Base-by-base conservation (phyloP, 2,113 vertebrate genomes). In the Gallinago undulata region DNA sequence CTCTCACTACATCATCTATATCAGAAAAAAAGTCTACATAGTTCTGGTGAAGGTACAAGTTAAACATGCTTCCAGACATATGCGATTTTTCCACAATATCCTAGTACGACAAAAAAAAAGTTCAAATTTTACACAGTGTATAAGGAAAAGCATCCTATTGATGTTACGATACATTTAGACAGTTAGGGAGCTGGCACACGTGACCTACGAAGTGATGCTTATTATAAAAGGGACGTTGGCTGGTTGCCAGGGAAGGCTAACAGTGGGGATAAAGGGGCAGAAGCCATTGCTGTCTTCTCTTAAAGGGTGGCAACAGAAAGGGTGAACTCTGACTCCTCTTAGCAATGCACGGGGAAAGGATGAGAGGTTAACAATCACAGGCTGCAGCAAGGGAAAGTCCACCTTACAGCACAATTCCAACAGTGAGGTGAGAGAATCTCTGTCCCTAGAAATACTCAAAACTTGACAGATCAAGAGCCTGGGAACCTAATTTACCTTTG, bases 31-130 rank as follows among this genome's bases (percentile, higher is more conserved):
- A 99, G 94, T 99, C 99, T 93, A 99, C 4, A 43, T 99, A 99
- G 98, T 99, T 99, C 97, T 99, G 99, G 80, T 99, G 99, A 84
- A 99, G 99, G 97, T 99, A 99, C 14, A 99, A 98, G 97, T 98
- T 99, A 97, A 99, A 99, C 74, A 99, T 94, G 60, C 99, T 98
- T 62, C 98, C 98, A 19, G 98, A 98, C 98, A 99, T 98, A 73
- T 99, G 99, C 1, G 99, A 99, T 73, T 98, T 99, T 97, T 99
- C 99, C 56, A 99, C 98, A 63, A 99, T 98, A 78, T 97, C 81
- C 99, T 99, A 92, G 79, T 14, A 79, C 93, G 80, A 27, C 82
- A 63, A 55, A 55, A 55, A 55, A 79, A 35, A 69, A 45, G 22
- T 31, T 39, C 19, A 47, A 28, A 31, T 72, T 90, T 86, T 25